Evolutionary conservation across 2,797 vertebrate genomes (phyloP).

Genomic region (Lophotriccus pileatus): DNA sequence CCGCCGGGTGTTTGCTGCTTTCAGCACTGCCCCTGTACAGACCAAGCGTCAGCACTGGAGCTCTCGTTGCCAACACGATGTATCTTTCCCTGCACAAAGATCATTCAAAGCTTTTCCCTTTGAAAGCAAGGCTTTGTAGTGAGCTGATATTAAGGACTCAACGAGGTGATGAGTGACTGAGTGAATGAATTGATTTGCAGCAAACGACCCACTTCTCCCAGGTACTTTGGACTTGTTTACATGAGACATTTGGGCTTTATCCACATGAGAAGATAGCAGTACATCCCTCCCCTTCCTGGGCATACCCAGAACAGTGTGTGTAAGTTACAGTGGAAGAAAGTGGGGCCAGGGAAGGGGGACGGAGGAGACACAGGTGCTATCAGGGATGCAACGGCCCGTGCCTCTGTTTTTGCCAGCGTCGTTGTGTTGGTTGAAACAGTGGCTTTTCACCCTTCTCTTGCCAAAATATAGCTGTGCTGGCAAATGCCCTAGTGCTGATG

Average conservation of each 20-base stretch:
- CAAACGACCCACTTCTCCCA: background rate
- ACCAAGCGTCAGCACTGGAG: background rate
- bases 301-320: background rate
- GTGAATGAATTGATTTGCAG: background rate
- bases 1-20: background rate
- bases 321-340: background rate
- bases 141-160: background rate
- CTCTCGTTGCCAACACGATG: background rate
- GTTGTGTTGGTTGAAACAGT: background rate
- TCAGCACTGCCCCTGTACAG: background rate
- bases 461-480: constrained; percentile 19
- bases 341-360: background rate
- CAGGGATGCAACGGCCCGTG: background rate
- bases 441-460: constrained; percentile 25
- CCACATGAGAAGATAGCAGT: background rate
- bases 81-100: background rate
- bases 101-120: background rate
- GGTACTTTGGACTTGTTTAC: background rate
- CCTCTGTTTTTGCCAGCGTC: background rate
- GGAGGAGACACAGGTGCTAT: background rate
- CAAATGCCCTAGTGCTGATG: constrained; percentile 15
- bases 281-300: background rate
- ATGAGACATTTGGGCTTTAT: background rate
- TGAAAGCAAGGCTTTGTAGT: background rate
- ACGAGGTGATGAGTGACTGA: background rate